Percentiles rank a stretch among this genome's conserved stretches.
Conservation (phyloP, 2,888 invertebrate genomes). For the Neoaliturus tenellus region DNA sequence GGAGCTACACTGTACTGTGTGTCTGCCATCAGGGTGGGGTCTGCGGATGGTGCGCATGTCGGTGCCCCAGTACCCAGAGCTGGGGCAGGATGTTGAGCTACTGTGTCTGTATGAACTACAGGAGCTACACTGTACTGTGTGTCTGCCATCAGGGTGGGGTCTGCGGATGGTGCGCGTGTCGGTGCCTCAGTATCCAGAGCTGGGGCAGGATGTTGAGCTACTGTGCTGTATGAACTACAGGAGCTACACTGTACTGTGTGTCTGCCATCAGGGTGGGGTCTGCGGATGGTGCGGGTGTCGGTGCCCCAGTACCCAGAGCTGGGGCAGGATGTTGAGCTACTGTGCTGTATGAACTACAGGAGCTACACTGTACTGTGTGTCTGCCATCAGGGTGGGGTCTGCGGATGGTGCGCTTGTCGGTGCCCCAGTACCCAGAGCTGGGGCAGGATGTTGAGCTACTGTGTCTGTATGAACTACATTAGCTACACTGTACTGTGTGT, state of each 20-base stretch:
- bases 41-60: slow-evolving; percentile 7
- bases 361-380: not conserved
- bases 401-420: not conserved
- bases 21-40: slow-evolving; percentile 71
- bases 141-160: not conserved
- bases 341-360: not conserved
- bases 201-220: not conserved
- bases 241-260: not conserved
- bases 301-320: slow-evolving; percentile 1
- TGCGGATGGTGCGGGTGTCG: not conserved
- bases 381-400: not conserved
- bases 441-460: not conserved
- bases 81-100: not conserved
- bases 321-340: not conserved
- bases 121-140: slow-evolving; percentile 70
- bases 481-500: not conserved
- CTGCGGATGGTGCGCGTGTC: not conserved
- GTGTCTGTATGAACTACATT: slow-evolving; percentile 71
- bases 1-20: slow-evolving; percentile 85
- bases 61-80: slow-evolving; percentile 7
- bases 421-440: not conserved
- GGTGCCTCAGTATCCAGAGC: not conserved
- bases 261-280: not conserved
- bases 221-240: not conserved
- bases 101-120: slow-evolving; percentile 73